Percentiles rank a stretch among this genome's conserved stretches.
Conservation (phyloP, 2,113 vertebrate species). For the Dipodomys spectabilis region DNA sequence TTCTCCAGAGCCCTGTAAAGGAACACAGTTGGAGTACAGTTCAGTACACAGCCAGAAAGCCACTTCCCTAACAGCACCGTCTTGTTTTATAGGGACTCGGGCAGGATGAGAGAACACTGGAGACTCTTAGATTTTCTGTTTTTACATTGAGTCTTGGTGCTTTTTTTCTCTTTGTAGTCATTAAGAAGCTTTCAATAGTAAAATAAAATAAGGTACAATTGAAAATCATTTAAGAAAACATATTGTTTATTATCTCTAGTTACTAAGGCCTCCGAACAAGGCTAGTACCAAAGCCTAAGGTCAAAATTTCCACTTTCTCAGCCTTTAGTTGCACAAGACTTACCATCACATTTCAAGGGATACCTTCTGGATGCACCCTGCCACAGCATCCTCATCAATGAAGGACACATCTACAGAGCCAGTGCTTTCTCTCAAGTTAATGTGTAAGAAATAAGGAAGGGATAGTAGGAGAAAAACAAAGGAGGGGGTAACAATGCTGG, state of each 20-base stretch:
- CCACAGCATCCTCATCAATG: background rate
- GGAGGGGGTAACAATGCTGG: too few relatives aligned
- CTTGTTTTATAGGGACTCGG: background rate
- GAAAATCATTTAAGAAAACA: constrained; percentile 11
- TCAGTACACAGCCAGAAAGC: background rate
- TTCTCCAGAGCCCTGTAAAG: too few relatives aligned
- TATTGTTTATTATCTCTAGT: background rate
- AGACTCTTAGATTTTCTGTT: background rate
- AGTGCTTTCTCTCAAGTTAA: background rate
- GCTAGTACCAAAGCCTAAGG: background rate
- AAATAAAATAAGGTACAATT: background rate
- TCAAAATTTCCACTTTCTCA: background rate
- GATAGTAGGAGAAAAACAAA: too few relatives aligned
- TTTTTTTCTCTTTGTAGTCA: constrained; percentile 16
- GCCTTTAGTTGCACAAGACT: background rate
- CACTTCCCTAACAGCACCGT: background rate
- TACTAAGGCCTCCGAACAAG: background rate
- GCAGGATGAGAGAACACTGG: background rate
- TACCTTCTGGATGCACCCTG: background rate
- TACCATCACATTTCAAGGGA: background rate
- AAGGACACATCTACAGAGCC: background rate
- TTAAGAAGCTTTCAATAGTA: background rate
- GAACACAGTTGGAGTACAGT: background rate
- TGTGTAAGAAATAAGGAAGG: background rate
- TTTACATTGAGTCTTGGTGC: background rate